phyloP scores from a whole-genome alignment of 2,113 vertebrate genomes.

The Nymphicus hollandicus region DNA sequence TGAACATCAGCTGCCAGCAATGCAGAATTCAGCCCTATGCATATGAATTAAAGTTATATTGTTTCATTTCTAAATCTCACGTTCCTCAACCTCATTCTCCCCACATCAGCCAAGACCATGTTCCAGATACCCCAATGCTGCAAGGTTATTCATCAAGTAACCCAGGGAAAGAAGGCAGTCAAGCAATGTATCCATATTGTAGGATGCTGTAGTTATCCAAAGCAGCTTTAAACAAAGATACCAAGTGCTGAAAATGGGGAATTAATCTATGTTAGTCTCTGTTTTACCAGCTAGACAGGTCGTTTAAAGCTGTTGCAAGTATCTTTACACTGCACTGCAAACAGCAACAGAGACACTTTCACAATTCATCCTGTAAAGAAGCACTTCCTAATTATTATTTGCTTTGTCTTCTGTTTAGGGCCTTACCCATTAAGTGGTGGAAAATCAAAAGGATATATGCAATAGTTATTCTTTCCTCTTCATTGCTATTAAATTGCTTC shows the following conservation, averaged over 20 bases:
- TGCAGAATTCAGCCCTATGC: neutral
- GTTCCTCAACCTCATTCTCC: neutral
- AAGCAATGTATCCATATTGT: neutral
- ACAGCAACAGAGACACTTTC: neutral
- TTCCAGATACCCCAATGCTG: fast-evolving
- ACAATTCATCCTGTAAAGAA: neutral
- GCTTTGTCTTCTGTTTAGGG: neutral
- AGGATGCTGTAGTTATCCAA: neutral
- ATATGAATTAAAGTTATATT: neutral
- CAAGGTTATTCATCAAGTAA: neutral
- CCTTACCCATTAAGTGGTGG: neutral
- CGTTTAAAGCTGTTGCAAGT: neutral
- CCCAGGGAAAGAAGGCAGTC: neutral
- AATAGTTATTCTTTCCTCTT: neutral
- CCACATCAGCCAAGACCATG: neutral
- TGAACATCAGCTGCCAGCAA: neutral
- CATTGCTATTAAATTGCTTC: neutral
- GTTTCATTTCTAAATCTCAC: neutral
- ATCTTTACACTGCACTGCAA: neutral
- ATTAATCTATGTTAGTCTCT: constrained; percentile 3
- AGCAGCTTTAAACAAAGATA: neutral
- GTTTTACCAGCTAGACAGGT: neutral
- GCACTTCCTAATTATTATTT: neutral
- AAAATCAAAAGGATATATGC: neutral
- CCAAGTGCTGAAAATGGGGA: neutral